Evolutionary conservation across 2,113 vertebrate species (phyloP).

Genomic region (Scatophagus argus): DNA sequence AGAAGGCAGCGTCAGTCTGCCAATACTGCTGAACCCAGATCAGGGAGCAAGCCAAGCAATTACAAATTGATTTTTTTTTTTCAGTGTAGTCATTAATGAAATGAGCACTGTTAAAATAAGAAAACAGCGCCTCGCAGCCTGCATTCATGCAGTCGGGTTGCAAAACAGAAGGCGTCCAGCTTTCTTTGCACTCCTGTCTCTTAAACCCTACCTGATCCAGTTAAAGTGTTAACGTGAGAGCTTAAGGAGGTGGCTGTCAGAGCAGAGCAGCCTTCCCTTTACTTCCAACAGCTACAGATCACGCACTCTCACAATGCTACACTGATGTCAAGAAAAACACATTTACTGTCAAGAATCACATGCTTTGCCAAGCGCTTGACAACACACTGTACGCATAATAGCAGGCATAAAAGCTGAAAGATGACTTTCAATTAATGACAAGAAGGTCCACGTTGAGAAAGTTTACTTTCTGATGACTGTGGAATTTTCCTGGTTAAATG

Average conservation of each 20-base stretch:
- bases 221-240: conserved; percentile 75
- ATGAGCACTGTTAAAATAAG: not conserved
- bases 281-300: conserved; percentile 20
- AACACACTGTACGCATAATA: not conserved
- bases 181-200: conserved; percentile 12
- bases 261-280: conserved; percentile 1
- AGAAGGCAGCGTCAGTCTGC: conserved; percentile 20
- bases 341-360: not conserved
- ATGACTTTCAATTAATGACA: not conserved
- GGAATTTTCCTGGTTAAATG: not conserved
- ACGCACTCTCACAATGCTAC: conserved; percentile 24
- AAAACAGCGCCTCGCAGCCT: not conserved
- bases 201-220: conserved; percentile 73
- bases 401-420: not conserved
- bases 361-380: not conserved
- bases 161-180: not conserved
- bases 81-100: conserved; percentile 15
- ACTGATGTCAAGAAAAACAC: not conserved
- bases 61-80: not conserved
- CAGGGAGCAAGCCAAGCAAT: conserved; percentile 19
- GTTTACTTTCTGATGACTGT: not conserved
- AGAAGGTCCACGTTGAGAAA: no score
- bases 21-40: conserved; percentile 23
- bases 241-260: conserved; percentile 52
- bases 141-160: not conserved